Conservation (phyloP, 2,113 vertebrate species). For the Cyanistes caeruleus region DNA sequence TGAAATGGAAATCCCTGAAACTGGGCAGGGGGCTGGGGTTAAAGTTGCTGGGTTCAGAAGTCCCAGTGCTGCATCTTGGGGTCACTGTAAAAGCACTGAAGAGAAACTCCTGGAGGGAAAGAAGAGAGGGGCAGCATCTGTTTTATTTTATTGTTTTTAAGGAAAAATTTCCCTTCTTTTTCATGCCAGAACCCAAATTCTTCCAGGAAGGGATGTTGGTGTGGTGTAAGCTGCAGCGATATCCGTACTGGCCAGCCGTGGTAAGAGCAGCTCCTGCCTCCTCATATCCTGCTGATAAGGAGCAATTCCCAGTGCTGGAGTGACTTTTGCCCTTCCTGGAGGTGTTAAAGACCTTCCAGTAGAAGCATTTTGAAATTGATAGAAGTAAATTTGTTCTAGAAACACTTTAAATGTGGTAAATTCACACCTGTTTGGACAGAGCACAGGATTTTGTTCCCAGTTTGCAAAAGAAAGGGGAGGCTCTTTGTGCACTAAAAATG, state of each 20-base stretch:
- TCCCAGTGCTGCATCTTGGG: neutral
- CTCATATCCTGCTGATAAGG: neutral
- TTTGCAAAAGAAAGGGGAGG: neutral
- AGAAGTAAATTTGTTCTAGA: neutral
- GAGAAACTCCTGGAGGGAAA: neutral
- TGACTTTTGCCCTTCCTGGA: neutral
- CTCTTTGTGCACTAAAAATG: neutral
- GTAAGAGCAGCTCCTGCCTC: slow-evolving; percentile 60
- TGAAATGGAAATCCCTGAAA: neutral
- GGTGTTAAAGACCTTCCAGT: neutral
- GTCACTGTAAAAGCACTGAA: neutral
- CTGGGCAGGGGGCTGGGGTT: neutral
- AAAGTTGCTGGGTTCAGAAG: fast-evolving
- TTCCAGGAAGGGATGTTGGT: slow-evolving; percentile 76
- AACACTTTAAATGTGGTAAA: fast-evolving
- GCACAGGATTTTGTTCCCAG: neutral
- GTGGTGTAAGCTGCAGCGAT: slow-evolving; percentile 79
- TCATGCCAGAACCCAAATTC: slow-evolving; percentile 52
- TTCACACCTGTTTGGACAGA: fast-evolving
- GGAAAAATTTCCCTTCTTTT: neutral
- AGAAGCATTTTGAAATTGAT: neutral
- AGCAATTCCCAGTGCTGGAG: neutral
- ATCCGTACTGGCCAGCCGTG: slow-evolving; percentile 81
- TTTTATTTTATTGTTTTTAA: neutral
- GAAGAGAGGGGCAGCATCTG: no score